Percentiles rank a stretch among this genome's conserved stretches.
phyloP scores from a whole-genome alignment of 2,113 vertebrate species.

The Onychostruthus taczanowskii region DNA sequence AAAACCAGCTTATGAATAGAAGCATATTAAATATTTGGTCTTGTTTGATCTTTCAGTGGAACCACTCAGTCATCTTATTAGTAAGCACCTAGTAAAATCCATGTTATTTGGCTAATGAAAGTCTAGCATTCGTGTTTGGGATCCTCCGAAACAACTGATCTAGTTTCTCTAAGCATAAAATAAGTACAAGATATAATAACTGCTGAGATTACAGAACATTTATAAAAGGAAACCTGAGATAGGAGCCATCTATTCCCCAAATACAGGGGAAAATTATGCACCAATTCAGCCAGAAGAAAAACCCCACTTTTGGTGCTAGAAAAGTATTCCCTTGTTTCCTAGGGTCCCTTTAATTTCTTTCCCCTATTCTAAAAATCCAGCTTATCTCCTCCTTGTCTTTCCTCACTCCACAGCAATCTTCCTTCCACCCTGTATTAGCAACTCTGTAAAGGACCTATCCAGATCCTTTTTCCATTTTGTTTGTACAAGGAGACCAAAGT shows the following conservation, averaged over 20 bases:
- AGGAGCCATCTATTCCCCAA: not conserved
- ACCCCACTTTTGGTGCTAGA: not conserved
- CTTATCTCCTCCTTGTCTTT: not conserved
- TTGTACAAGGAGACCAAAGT: not conserved
- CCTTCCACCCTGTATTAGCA: not conserved
- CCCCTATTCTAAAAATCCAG: not conserved
- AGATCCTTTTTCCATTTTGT: not conserved
- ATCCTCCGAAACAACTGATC: conserved; percentile 8
- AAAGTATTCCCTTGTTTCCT: not conserved
- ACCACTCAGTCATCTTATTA: conserved; percentile 38
- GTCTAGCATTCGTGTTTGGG: not conserved
- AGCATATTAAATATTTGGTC: conserved; percentile 51
- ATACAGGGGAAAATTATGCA: not conserved
- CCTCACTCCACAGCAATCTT: not conserved
- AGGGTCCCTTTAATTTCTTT: not conserved
- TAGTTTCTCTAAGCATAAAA: not conserved
- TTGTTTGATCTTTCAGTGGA: conserved; percentile 59
- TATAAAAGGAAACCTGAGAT: not conserved
- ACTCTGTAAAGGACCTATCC: not conserved
- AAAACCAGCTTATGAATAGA: conserved; percentile 43
- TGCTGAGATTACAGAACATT: accelerated
- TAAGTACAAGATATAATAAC: not conserved
- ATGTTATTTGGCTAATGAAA: conserved; percentile 43
- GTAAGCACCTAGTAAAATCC: conserved; percentile 63
- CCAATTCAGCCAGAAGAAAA: not conserved